Conservation (phyloP, 2,797 vertebrate species). For the Rhinella marina region DNA sequence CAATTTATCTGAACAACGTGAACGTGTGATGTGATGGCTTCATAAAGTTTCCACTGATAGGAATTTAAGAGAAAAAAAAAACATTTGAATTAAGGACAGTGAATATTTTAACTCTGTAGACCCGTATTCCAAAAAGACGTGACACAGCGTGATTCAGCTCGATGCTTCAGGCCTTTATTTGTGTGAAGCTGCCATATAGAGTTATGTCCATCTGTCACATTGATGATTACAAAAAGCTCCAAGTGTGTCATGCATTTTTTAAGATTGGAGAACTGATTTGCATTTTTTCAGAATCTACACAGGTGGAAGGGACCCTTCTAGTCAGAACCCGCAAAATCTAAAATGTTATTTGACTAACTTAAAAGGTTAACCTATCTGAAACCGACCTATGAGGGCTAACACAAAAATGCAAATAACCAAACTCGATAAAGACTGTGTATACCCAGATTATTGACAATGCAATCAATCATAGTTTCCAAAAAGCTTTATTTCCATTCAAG, state of each 20-base stretch:
- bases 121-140: background rate
- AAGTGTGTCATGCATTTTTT: conserved; percentile 10
- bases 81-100: background rate
- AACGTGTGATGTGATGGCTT: background rate
- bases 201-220: conserved; percentile 26
- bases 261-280: conserved; percentile 10
- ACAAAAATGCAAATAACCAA: too few species aligned
- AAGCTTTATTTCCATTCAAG: too few species aligned
- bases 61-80: background rate
- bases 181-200: conserved; percentile 17
- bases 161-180: conserved; percentile 7
- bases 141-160: background rate
- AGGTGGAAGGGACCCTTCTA: background rate
- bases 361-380: too few species aligned
- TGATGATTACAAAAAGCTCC: conserved; percentile 19
- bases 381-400: too few species aligned
- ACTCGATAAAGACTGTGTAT: too few species aligned
- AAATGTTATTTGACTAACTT: background rate
- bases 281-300: conserved; percentile 1
- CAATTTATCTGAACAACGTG: background rate
- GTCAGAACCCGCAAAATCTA: background rate
- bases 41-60: background rate
- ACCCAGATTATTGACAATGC: too few species aligned
- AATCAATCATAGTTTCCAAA: too few species aligned
- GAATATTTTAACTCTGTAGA: background rate